phyloP scores from a whole-genome alignment of 2,888 invertebrate species.

The Arctia plantaginis region DNA sequence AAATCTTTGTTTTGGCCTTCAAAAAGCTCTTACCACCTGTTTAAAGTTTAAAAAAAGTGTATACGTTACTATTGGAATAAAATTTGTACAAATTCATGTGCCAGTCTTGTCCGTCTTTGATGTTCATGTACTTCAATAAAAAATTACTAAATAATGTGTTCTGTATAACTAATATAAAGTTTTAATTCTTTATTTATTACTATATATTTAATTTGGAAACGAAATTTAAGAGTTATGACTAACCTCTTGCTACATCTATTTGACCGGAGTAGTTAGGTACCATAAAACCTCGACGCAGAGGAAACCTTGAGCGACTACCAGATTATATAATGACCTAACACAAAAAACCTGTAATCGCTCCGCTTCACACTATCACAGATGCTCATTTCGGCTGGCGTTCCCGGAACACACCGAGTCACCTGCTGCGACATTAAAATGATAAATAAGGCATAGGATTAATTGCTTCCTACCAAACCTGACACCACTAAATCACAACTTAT shows the following conservation, averaged over 20 bases:
- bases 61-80: not conserved
- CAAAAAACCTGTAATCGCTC: constrained; percentile 39
- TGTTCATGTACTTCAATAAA: not conserved
- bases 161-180: not conserved
- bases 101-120: not conserved
- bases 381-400: constrained; percentile 45
- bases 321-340: constrained; percentile 13
- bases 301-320: not conserved
- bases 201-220: not conserved
- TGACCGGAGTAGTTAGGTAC: not conserved
- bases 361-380: constrained; percentile 27
- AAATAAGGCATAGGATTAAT: constrained; percentile 82
- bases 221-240: not conserved
- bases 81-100: not conserved
- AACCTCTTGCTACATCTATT: not conserved
- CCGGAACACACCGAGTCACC: constrained; percentile 75
- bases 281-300: not conserved
- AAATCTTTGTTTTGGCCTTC: not conserved
- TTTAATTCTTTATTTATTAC: not conserved
- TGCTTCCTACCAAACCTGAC: constrained; percentile 77
- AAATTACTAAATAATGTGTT: not conserved
- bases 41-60: not conserved
- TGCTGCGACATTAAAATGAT: constrained; percentile 79
- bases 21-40: not conserved
- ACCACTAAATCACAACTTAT: constrained; percentile 73